These are phyloP conservation scores for Bellardia bayeri DNA, from an alignment of 2,888 invertebrate genomes.

Conservation along the genomic window DNA sequence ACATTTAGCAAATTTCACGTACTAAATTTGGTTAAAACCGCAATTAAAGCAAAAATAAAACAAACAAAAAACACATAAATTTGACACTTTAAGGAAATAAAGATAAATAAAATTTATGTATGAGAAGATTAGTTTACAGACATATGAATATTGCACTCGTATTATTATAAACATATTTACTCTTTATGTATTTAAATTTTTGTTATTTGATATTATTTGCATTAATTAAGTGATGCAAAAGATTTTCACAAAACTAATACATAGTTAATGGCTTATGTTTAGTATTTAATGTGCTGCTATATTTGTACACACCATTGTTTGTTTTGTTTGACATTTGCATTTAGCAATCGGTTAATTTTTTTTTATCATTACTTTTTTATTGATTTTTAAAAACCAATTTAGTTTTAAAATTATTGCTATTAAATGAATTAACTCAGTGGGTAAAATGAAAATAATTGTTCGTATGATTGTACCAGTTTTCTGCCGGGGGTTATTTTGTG, in stretches of 20 bases:
- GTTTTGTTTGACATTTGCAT: conserved; percentile 33
- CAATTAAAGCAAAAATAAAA: neutral
- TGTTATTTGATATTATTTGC: conserved; percentile 2
- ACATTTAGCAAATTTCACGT: conserved; percentile 16
- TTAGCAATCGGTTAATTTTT: conserved; percentile 38
- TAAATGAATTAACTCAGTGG: conserved; percentile 9
- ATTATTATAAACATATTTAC: conserved; percentile 5
- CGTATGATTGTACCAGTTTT: neutral
- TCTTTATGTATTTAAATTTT: conserved; percentile 2
- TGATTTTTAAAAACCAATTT: conserved; percentile 32
- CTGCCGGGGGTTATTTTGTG: neutral
- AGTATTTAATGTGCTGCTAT: conserved; percentile 7
- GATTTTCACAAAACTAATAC: neutral
- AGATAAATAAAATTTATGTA: conserved; percentile 56
- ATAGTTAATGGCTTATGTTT: neutral
- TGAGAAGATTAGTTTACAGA: neutral
- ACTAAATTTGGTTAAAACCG: neutral
- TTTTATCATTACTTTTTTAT: conserved; percentile 19
- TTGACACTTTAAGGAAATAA: conserved; percentile 74
- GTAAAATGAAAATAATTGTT: neutral
- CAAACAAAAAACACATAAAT: conserved; percentile 49
- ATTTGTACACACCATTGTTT: conserved; percentile 26
- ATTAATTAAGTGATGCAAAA: conserved; percentile 11
- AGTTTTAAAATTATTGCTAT: conserved; percentile 3
- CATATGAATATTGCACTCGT: neutral